Evolutionary conservation across 1,140 invertebrate genomes (phyloP), one percentile per base, ranked within the genome.

Genomic region (Musca domestica): DNA sequence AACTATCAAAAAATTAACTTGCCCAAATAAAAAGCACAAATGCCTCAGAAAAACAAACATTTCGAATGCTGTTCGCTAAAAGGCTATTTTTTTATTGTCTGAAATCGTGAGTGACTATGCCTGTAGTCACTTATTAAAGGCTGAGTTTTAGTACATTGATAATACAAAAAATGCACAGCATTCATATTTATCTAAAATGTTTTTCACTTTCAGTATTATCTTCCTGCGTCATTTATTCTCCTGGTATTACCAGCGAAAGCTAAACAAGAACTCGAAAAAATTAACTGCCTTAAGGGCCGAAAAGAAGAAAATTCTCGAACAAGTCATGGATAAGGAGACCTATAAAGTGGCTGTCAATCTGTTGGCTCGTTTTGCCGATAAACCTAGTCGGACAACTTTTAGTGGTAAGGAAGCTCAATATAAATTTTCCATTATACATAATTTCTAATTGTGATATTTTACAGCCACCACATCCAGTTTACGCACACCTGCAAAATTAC

Each of bases 261-360:
- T 96, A 49, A 87, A 87, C 64, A 88, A 87, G 76, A 96, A 95
- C 84, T 88, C 91, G 82, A 85, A 88, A 69, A 92, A 91, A 82
- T 83, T 97, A 52, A 82, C 81, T 64, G 86, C 87, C 54, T 87
- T 97, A 76, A 86, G 89, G 71, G 87, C 89, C 66, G 88, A 95
- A 73, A 97, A 95, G 77, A 92, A 92, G 78, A 89, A 92, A 81
- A 91, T 98, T 73, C 84, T 99, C 51, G 95, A 98, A 77, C 91
- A 96, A 82, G 95, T 99, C 34, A 98, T 95, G 88, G 95, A 98
- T 79, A 98, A 90, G 56, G 96, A 98, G 84, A 98, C 95, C 1
- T 99, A 98, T 81, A 98, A 98, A 85, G 80, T 80, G 47, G 80
- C 80, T 25, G 70, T 80, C 20, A 77, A 76, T 70, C 72, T 82